A percentile compares a stretch with the other conserved stretches of the same genome.
Conservation (phyloP, 2,888 invertebrate species). For the Toxonevra muliebris region DNA sequence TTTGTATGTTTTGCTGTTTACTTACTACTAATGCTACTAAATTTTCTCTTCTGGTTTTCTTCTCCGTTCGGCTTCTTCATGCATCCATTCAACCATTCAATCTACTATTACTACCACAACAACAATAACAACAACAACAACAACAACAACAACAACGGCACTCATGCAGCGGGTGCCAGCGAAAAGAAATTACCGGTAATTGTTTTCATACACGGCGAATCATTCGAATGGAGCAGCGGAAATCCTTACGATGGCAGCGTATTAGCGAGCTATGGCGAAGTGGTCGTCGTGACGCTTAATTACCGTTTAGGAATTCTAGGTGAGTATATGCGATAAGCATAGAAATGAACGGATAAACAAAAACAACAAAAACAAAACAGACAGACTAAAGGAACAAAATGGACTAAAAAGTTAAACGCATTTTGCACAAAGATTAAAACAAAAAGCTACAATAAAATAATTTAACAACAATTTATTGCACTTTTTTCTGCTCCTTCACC, state of each 20-base stretch:
- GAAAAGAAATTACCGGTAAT: constrained; percentile 65
- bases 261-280: constrained; percentile 87
- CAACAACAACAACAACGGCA: neutral
- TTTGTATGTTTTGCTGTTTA: constrained; percentile 14
- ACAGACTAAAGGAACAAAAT: constrained; percentile 8
- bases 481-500: constrained; percentile 1
- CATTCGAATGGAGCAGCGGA: constrained; percentile 95
- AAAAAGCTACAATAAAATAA: neutral
- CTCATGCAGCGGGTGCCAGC: constrained; percentile 59
- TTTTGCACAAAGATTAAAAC: neutral
- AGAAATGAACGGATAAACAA: constrained; percentile 14
- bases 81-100: constrained; percentile 7
- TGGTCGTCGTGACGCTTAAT: constrained; percentile 96
- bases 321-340: constrained; percentile 28
- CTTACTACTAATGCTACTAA: constrained; percentile 11
- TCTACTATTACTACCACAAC: neutral
- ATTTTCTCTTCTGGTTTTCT: constrained; percentile 3
- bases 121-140: neutral
- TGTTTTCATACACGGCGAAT: constrained; percentile 67
- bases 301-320: constrained; percentile 90
- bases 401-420: neutral
- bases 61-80: constrained; percentile 13
- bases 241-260: constrained; percentile 97
- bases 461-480: neutral
- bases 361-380: constrained; percentile 21